These are phyloP conservation scores for Venturia canescens DNA, from an alignment of 1,140 invertebrate species.

Conservation along the genomic window DNA sequence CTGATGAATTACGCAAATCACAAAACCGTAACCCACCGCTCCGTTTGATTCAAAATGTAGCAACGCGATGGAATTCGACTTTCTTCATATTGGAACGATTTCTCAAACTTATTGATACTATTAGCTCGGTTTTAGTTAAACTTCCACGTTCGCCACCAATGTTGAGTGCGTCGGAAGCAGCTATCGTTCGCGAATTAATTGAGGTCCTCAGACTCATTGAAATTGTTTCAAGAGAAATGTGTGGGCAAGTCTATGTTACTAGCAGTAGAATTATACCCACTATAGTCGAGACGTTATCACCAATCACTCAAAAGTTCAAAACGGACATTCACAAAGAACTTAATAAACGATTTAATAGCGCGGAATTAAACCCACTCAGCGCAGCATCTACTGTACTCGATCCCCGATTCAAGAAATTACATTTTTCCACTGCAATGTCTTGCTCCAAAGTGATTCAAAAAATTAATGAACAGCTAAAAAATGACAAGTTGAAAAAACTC, in stretches of 20 bases:
- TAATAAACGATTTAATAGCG: not conserved
- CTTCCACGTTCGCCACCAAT: slow-evolving; percentile 28
- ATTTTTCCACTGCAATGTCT: slow-evolving; percentile 35
- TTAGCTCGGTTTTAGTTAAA: slow-evolving; percentile 27
- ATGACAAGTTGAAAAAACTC: not conserved
- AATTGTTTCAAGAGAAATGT: slow-evolving; percentile 31
- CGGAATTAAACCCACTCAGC: slow-evolving; percentile 24
- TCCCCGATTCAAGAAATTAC: slow-evolving; percentile 35
- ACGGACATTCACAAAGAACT: slow-evolving; percentile 22
- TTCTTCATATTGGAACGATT: slow-evolving; percentile 51
- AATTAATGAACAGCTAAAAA: slow-evolving; percentile 19
- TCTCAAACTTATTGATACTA: slow-evolving; percentile 30
- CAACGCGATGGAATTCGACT: slow-evolving; percentile 53
- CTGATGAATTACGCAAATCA: slow-evolving; percentile 42
- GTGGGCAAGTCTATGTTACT: slow-evolving; percentile 44
- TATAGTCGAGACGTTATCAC: slow-evolving; percentile 16
- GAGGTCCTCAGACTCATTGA: slow-evolving; percentile 25
- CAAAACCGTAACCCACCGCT: not conserved
- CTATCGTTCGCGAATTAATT: slow-evolving; percentile 17
- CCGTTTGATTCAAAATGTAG: slow-evolving; percentile 40
- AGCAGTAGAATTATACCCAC: slow-evolving; percentile 39
- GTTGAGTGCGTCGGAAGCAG: slow-evolving; percentile 36
- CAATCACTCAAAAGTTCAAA: slow-evolving; percentile 23
- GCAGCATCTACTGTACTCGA: slow-evolving; percentile 39
- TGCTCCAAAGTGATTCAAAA: slow-evolving; percentile 21